These are phyloP conservation scores for Pelvicachromis taeniatus DNA, from an alignment of 2,113 vertebrate species.

Conservation along the genomic window DNA sequence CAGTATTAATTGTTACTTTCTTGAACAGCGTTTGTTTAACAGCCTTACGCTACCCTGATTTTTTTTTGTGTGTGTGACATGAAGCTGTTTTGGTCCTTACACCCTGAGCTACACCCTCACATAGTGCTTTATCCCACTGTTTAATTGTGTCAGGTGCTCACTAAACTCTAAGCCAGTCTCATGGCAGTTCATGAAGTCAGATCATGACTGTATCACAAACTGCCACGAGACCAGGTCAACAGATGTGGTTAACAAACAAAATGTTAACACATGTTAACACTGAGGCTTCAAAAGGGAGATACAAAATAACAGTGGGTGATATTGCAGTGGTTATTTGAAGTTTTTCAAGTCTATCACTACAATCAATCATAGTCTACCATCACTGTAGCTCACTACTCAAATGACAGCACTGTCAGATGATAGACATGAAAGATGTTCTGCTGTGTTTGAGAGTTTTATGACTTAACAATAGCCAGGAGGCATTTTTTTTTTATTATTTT, in stretches of 20 bases:
- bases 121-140: not conserved
- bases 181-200: not conserved
- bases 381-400: not conserved
- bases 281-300: not conserved
- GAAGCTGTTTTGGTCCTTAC: not conserved
- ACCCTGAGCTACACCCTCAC: not conserved
- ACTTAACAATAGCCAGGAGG: not conserved
- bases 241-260: rapidly evolving
- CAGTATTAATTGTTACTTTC: not conserved
- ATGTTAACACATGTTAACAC: not conserved
- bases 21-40: not conserved
- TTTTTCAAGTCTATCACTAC: not conserved
- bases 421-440: not conserved
- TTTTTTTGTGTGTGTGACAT: not conserved
- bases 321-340: not conserved
- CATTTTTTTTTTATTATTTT: not conserved
- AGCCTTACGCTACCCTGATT: not conserved
- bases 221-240: rapidly evolving
- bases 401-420: not conserved
- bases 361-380: not conserved
- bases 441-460: not conserved
- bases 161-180: not conserved
- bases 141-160: not conserved
- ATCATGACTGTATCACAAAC: not conserved
- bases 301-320: not conserved